Base-by-base conservation (phyloP, 2,888 invertebrate species). In the Myathropa florea region DNA sequence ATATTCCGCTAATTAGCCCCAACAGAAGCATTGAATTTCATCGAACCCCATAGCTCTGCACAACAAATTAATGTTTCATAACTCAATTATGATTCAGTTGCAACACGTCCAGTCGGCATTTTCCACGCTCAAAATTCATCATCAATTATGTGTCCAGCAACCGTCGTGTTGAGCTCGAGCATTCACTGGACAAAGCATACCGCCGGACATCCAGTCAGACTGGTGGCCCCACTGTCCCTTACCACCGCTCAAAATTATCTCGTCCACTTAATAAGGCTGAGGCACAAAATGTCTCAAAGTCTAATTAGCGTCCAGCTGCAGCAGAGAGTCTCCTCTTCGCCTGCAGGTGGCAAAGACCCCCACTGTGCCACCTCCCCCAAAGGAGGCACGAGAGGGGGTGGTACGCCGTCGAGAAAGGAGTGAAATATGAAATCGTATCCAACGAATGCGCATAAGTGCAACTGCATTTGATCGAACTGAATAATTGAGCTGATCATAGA, bases 401-500 rank as follows among this genome's bases (percentile, higher is more conserved):
- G 72, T 14, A 39, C 46, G 65, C 60, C 39, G 67, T 67, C 33
- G n/a, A 65, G 77, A 80, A 46, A 46, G 46, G 46, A 46, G 46
- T 46, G 18, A 46, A 46, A 73, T 85, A 76, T 81, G 65, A 73
- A 82, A 81, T 73, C 72, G 46, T 59, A 73, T 73, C 46, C 76
- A 73, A 75, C 61, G 72, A 86, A 82, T 83, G 86, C 83, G 86
- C 60, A 82, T 82, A 83, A 86, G 39, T 79, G 83, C 75, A 75
- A 79, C 64, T 78, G 86, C 83, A 83, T 72, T 80, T 65, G 39
- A 76, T 71, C 59, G 75, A 84, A 85, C 78, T 86, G 86, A 86
- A 86, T 86, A 86, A 86, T 86, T 78, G 78, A 79, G 61, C 79
- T 87, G 76, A 87, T 87, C 87, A 87, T 63, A 83, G 83, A 87